Base-by-base conservation (phyloP, 2,113 vertebrate species). In the Beaufortia kweichowensis region DNA sequence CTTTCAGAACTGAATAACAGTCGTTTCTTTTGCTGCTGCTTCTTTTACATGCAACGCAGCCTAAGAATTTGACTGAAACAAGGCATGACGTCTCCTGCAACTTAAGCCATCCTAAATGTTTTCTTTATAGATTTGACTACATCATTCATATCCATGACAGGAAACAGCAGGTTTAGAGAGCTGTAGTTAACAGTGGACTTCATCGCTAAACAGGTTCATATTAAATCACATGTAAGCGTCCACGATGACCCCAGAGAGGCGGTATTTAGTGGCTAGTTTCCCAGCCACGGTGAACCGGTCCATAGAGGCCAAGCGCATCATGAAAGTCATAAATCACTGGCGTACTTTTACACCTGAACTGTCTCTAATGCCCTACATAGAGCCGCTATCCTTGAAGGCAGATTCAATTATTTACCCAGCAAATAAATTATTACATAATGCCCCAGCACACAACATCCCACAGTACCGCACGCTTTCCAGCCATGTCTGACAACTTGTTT, bases 401-500 rank as follows among this genome's bases (percentile, higher is more conserved):
- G 64, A 88, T 84, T 88, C 75, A 90, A 87, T 89, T 85, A 90
- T 91, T 89, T 76, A 86, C 85, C 82, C 83, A 68, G 77, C 76
- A 84, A 84, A 87, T 89, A 84, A 90, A 88, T 87, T 74, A 89
- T 85, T 87, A 87, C 83, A 87, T 87, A 85, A 88, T 80, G 75
- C 76, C 80, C 63, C 64, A 59, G 31, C 79, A 79, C 81, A 73
- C 77, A 83, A 81, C 81, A 80, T 70, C 81, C 83, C 79, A 46
- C 65, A 79, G 84, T 67, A 74, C 65, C 62, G 17, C 55, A 46
- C 41, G 57, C 75, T 72, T 83, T 71, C 66, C 78, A 77, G 84
- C 73, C 75, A 77, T 43, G 69, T 29, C 71, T 69, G 82, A 41
- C 73, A 31, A 64, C 65, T 70, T 81, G 75, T 81, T 76, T 50